Base-by-base conservation (phyloP, 2,113 vertebrate genomes). In the Plotosus lineatus region DNA sequence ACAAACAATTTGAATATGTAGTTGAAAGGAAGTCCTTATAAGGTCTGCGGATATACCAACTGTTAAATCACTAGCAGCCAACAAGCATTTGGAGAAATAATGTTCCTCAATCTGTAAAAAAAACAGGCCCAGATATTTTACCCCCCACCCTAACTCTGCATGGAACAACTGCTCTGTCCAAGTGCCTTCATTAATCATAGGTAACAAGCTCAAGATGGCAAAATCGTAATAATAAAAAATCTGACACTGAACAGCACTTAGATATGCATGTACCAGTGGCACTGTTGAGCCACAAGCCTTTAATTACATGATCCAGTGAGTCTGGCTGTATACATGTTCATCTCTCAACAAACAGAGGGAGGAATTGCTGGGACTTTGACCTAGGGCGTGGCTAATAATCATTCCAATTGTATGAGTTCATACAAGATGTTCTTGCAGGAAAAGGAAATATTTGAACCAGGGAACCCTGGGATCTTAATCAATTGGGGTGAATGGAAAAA, bases 401-500 rank as follows among this genome's bases (percentile, higher is more conserved):
- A 91, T 92, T 91, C 89, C 85, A 88, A 75, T 38, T 77, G 83
- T 87, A 86, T 91, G 68, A 91, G 84, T 83, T 92, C 88, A 90
- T 88, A 60, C 42, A 82, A 84, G 88, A 87, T 85, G 86, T 76
- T 75, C 48, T 80, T 75, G 76, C 76, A 81, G 84, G 81, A 89
- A 72, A 71, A 71, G 72, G 77, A 86, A 15, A n/a, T 17, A 72
- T 81, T 89, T 87, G 61, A 82, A 73, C 48, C 71, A 56, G 50
- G 56, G 53, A 83, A 78, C 73, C 87, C 75, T 79, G 82, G 66
- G 65, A 6, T 69, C 65, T 69, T 44, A 11, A 44, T 11, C 23
- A 44, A 69, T 44, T 26, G 3, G 65, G 78, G 28, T 23, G 21
- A 23, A 50, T 8, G 10, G 26, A 72, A 50, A 72, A 50, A 17